Evolutionary conservation across 2,113 vertebrate species (phyloP), one percentile per base, ranked within the genome.

Genomic region (Myotis yumanensis): DNA sequence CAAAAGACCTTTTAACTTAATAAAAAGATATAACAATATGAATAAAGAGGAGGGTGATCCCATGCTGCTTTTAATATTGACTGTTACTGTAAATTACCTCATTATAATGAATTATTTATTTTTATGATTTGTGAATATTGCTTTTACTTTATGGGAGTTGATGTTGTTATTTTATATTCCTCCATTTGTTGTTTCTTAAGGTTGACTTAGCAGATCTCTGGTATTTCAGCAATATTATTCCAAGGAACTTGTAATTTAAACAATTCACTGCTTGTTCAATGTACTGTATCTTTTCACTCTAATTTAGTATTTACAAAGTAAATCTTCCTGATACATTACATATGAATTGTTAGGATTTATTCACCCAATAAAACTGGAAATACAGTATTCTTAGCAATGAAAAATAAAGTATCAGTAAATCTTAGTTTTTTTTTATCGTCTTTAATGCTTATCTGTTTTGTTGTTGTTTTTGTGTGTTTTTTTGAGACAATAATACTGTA

Each of bases 241-340:
- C 75, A 85, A 80, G 94, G 62, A 93, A 94, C 66, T 93, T 96
- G 69, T 84, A 73, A 93, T 96, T 96, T 93, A 17, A 87, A 82
- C 93, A 96, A 93, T 80, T 93, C 93, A 93, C 91, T 92, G 81
- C 68, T 94, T 96, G 76, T 92, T 96, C 84, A 96, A 92, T 97
- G 93, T 86, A 76, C 84, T 88, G 6, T 93, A 46, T 91, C 81
- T 54, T 94, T 94, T 95, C 30, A 85, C 10, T 93, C 73, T 87
- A 72, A 69, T 35, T 82, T 96, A 81, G 66, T 57, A 37, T 85
- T 93, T 32, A 14, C 40, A 94, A 88, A 62, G 76, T 90, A 95
- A 95, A 96, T 91, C 75, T 93, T 86, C 22, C 75, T 96, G 66
- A 82, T 66, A 66, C 43, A 82, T 86, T 95, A 54, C 75, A 69